Percentiles rank a stretch among this genome's conserved stretches.
phyloP scores from a whole-genome alignment of 2,797 vertebrate species.

The Acridotheres tristis region DNA sequence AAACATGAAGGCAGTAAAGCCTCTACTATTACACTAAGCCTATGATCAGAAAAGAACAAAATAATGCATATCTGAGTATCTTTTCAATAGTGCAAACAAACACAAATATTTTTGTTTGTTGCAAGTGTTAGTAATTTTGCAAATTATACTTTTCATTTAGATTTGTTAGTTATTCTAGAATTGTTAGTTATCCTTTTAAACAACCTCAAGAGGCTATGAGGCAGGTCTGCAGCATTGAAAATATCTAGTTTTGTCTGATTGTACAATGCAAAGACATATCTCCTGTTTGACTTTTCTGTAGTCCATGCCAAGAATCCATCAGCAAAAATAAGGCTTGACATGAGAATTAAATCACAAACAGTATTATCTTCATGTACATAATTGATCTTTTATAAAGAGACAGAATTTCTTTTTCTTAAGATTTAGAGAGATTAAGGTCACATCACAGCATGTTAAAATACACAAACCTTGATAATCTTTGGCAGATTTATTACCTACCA shows the following conservation, averaged over 20 bases:
- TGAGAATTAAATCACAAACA: slow-evolving; percentile 14
- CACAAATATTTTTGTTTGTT: slow-evolving; percentile 52
- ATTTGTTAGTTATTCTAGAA: slow-evolving; percentile 50
- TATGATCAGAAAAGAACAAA: not conserved
- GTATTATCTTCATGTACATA: slow-evolving; percentile 35
- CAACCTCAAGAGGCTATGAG: slow-evolving; percentile 26
- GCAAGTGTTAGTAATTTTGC: slow-evolving; percentile 43
- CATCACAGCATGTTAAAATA: slow-evolving; percentile 57
- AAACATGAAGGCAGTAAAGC: not conserved
- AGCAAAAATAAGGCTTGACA: not conserved
- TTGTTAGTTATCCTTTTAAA: slow-evolving; percentile 46
- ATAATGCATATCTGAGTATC: slow-evolving; percentile 35
- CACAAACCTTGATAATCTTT: slow-evolving; percentile 63
- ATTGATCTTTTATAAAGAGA: slow-evolving; percentile 49
- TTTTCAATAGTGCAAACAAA: slow-evolving; percentile 46
- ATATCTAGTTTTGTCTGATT: not conserved
- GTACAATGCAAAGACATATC: not conserved
- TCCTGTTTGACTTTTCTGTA: slow-evolving; percentile 13
- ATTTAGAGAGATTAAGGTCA: slow-evolving; percentile 60
- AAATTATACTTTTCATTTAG: slow-evolving; percentile 52
- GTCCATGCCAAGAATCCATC: slow-evolving; percentile 16
- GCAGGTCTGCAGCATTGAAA: slow-evolving; percentile 6
- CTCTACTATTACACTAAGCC: not conserved
- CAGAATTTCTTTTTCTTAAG: slow-evolving; percentile 52
- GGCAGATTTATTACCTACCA: slow-evolving; percentile 66